Base-by-base conservation (phyloP, 1,140 invertebrate species). In the Drosophila jambulina region DNA sequence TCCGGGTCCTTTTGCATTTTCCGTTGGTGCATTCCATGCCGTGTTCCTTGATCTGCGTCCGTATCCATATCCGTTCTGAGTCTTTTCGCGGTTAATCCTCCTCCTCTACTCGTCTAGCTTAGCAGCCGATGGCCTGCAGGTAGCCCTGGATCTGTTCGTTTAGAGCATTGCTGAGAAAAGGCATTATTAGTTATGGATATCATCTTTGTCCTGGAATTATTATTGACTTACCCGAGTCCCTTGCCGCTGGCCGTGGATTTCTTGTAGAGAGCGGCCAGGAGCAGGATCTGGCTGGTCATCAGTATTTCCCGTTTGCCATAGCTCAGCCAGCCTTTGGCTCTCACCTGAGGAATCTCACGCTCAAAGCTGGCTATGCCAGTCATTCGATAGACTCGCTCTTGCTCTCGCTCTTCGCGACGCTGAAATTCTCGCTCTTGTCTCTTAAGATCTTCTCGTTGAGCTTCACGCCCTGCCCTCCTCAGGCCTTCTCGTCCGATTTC, bases 191-290 rank as follows among this genome's bases (percentile, higher is more conserved):
- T 12, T 25, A 4, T 15, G 2, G 12, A 0, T 15, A 6, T 49
- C 2, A 6, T n/a, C 17, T 13, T 12, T 19, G 5, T 2, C 3
- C 2, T 23, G 9, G 17, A 3, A 5, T 25, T 19, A 7, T 8
- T 21, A 32, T 3, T 3, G 19, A 34, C 77, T 57, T 51, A 87
- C 84, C 80, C 68, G 3, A 88, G 42, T 19, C 80, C 84, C 27
- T 86, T 86, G 21, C 49, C 53, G 15, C 58, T 77, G 36, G 45
- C 63, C 34, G 48, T 84, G 8, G 78, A 65, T 27, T 78, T 87
- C 19, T 71, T 46, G 51, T 88, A 87, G 17, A 87, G 68, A 1
- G 78, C 42, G 10, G 81, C 46, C 45, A 87, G 36, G 7, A 87
- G 45, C 15, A 87, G 46, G 25, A 78, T 51, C 27, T 87, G 84